Conservation (phyloP, 2,888 invertebrate species). For the Catocala fraxini region DNA sequence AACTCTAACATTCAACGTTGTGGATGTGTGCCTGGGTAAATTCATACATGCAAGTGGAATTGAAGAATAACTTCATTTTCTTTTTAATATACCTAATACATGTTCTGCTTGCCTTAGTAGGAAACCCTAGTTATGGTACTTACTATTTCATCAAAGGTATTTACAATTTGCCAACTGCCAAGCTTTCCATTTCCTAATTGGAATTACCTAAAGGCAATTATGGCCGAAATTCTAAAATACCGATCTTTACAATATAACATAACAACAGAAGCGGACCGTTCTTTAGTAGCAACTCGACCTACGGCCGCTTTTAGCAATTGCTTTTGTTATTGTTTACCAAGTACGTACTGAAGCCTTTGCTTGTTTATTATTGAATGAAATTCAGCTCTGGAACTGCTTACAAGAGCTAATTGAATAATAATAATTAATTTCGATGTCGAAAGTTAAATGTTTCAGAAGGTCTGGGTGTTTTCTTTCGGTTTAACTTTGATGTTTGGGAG, state of each 20-base stretch:
- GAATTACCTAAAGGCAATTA: background rate
- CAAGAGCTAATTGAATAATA: slow-evolving; percentile 50
- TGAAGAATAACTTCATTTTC: too few species aligned
- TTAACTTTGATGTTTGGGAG: slow-evolving; percentile 5
- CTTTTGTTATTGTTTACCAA: slow-evolving; percentile 68
- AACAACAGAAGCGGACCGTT: slow-evolving; percentile 54
- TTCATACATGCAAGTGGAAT: too few species aligned
- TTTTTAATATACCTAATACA: too few species aligned
- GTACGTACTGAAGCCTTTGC: slow-evolving; percentile 56
- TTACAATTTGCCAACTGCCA: background rate
- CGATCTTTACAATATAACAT: slow-evolving; percentile 24
- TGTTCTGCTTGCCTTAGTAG: too few species aligned
- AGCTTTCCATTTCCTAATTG: background rate
- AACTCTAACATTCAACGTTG: too few species aligned
- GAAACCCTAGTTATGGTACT: too few species aligned
- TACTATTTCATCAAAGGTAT: too few species aligned
- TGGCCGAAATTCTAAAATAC: slow-evolving; percentile 10
- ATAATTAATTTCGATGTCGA: slow-evolving; percentile 43
- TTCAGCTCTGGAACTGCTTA: slow-evolving; percentile 49
- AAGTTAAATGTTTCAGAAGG: slow-evolving; percentile 8
- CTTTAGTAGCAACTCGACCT: slow-evolving; percentile 52
- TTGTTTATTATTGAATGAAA: slow-evolving; percentile 65
- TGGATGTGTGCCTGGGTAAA: too few species aligned
- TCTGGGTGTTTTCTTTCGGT: slow-evolving; percentile 9
- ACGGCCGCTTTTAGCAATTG: slow-evolving; percentile 40